Base-by-base conservation (phyloP, 2,113 vertebrate genomes). In the Edolisoma coerulescens region DNA sequence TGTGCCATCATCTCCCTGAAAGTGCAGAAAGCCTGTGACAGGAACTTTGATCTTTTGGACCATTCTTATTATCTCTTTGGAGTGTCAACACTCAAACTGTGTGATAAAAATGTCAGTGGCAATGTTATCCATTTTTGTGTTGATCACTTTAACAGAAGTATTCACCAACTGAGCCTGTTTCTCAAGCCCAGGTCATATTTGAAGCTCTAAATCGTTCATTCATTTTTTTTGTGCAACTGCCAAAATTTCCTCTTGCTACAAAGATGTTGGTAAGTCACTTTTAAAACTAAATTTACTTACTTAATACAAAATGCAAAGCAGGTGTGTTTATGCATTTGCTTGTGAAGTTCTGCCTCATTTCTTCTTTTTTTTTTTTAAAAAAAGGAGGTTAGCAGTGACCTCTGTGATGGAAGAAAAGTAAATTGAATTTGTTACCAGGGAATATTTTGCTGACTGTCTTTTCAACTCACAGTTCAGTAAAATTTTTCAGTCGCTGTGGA, bases 41-140 rank as follows among this genome's bases (percentile, higher is more conserved):
- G 52, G 57, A 95, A 79, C 91, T 96, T 89, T 90, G 64, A 90
- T 95, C 75, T 81, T 95, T 69, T 60, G 74, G 86, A 71, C 49
- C 26, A 33, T 86, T 87, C 71, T 93, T 90, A 52, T 84, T 84
- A 87, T 80, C 47, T 82, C 69, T 93, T 69, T 93, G 84, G 78
- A 80, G 52, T 87, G 77, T 84, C 76, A 94, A 63, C 77, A 56
- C 30, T 92, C 95, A 90, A 90, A 82, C 79, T 70, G 64, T 73
- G 59, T 92, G 77, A 75, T 90, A 76, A 82, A 95, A 95, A 92
- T 73, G 65, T 88, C 87, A 94, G 61, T 81, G 45, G 56, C 75
- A 88, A 77, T 73, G 64, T 90, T 91, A 88, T 18, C 83, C 74
- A 47, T 94, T 96, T 96, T 81, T 71, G 44, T 76, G 80, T 65